Evolutionary conservation across 2,888 invertebrate species (phyloP), one percentile per base, ranked within the genome.

Genomic region (Blastobasis lacticolella): DNA sequence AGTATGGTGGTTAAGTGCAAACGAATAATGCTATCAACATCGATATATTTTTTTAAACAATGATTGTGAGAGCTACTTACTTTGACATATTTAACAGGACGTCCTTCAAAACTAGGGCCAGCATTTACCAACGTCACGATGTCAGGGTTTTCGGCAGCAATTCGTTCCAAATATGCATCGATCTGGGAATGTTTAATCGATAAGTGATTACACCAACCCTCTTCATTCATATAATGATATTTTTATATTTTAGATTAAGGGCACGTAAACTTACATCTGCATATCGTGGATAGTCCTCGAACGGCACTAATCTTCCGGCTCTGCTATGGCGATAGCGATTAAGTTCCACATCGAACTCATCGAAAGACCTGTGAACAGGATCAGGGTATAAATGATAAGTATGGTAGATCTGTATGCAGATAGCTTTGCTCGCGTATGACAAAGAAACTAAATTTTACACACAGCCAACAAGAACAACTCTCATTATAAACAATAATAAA

Each of bases 41-140:
- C 23, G 23, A 23, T 23, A 23, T 23, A 23, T 23, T 23, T 23
- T 23, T 23, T 23, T 23, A 23, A 23, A 23, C 23, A 23, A 23
- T 23, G 3, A 23, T 23, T 23, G 23, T 23, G 23, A 2, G 23
- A 23, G 23, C 23, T 23, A 42, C 49, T 36, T 61, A 79, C 80
- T 69, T 90, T 92, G 8, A 93, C 78, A 45, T 90, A 88, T 52
- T 90, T 90, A 47, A 94, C 71, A 5, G 81, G 66, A 4, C 92
- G 89, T 0, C 88, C 88, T 73, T 93, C 91, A 55, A 76, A 90
- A 4, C 92, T 90, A 42, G 71, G 71, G 1, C 93, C 94, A 38
- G 91, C 89, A 23, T 74, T 81, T 45, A 90, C 77, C 1, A 93
- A 66, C 0, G 76, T 84, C 0, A 90, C 91, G 4, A 90, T 67